Base-by-base conservation (phyloP, 2,888 invertebrate genomes). In the Eretmocerus hayati region DNA sequence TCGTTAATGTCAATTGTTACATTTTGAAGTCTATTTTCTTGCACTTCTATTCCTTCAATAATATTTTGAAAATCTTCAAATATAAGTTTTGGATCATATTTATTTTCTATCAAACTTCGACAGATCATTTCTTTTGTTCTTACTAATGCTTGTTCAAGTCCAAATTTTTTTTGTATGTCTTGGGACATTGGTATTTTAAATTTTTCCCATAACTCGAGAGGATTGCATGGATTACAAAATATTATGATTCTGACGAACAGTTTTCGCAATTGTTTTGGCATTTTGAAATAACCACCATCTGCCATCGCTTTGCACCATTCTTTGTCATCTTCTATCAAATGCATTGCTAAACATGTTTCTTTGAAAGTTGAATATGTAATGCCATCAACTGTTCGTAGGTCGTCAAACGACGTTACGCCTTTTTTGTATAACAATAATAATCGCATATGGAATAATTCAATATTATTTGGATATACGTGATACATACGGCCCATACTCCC, bases 371-470 rank as follows among this genome's bases (percentile, higher is more conserved):
- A 19, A 46, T 54, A 53, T 6, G 54, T 23, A n/a, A 40, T 43
- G 19, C 58, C 62, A 40, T 63, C 45, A 5, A 61, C 56, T 2
- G 59, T 62, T 50, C 52, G 44, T 20, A 66, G 40, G 44, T 63
- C 48, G 44, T 61, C 48, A 52, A 57, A 67, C 48, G 55, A 58
- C 33, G 42, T 59, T n/a, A 60, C 59, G 21, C 62, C 65, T 54
- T 55, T 57, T 0, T 60, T 50, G 36, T 57, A 47, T 5, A 57
- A 45, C 2, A 65, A 47, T 2, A 65, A 42, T 3, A 64, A 33
- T n/a, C n/a, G n/a, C n/a, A n/a, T n/a, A n/a, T n/a, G n/a, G n/a
- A n/a, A n/a, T n/a, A n/a, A n/a, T n/a, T 64, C 63, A 2, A 33
- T 22, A 20, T 64, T 58, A 6, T 35, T 40, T 8, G 59, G 54